These are phyloP conservation scores for Glaucopsyche alexis DNA, from an alignment of 2,888 invertebrate species.

Conservation along the genomic window DNA sequence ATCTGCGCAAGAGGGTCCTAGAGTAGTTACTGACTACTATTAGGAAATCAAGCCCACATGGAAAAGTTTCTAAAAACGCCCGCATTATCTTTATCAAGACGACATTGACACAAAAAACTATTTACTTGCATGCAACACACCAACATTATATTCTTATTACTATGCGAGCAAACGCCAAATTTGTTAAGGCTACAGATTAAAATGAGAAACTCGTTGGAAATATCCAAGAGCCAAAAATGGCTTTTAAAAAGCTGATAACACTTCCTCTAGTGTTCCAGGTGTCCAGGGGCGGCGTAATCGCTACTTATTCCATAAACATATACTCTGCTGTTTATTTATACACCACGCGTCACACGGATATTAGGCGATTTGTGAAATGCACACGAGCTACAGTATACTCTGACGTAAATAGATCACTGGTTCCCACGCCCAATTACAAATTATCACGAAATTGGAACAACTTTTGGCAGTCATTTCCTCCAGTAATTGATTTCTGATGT, in stretches of 20 bases:
- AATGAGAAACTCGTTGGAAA: too few relatives aligned
- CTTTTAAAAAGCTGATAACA: too few relatives aligned
- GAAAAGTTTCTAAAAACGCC: background rate
- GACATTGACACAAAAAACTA: background rate
- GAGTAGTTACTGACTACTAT: too few relatives aligned
- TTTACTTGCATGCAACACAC: background rate
- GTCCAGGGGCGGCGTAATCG: too few relatives aligned
- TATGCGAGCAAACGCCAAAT: background rate
- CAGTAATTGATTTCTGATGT: background rate
- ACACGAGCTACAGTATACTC: slow-evolving; percentile 14
- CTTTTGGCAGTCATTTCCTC: slow-evolving; percentile 8
- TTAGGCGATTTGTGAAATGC: slow-evolving; percentile 11
- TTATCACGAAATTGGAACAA: background rate
- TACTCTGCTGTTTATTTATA: background rate
- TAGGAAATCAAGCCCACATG: background rate
- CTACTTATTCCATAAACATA: too few relatives aligned
- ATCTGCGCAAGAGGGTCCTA: too few relatives aligned
- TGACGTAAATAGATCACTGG: slow-evolving; percentile 3
- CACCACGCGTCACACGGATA: background rate
- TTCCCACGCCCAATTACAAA: slow-evolving; percentile 15
- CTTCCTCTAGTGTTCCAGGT: too few relatives aligned
- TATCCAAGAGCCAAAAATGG: too few relatives aligned
- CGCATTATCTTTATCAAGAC: background rate
- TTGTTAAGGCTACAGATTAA: background rate
- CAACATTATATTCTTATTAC: background rate